A percentile compares a stretch with the other conserved stretches of the same genome.
Conservation (phyloP, 2,888 invertebrate genomes). For the Lepidocyrtoides sp. region DNA sequence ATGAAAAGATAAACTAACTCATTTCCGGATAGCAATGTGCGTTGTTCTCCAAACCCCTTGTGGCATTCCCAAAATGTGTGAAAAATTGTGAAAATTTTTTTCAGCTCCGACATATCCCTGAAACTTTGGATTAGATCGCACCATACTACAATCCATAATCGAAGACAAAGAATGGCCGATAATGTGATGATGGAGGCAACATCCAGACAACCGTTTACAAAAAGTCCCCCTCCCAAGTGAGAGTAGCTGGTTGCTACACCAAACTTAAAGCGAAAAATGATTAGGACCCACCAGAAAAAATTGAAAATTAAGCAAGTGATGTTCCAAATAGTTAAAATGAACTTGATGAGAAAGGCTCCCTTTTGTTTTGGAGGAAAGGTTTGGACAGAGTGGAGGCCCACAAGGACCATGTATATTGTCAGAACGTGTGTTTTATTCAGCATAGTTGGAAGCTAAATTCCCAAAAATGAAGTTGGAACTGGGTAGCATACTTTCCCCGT, state of each 20-base stretch:
- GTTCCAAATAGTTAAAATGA: slow-evolving; percentile 1
- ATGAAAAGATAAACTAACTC: background rate
- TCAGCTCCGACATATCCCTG: background rate
- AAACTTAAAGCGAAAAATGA: background rate
- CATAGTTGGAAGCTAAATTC: no score
- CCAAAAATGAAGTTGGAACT: no score
- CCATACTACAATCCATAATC: slow-evolving; percentile 6
- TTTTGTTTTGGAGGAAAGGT: background rate
- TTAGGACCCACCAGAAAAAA: background rate
- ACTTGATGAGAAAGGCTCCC: background rate
- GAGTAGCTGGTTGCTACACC: background rate
- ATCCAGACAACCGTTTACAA: slow-evolving; percentile 28
- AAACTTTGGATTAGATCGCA: background rate
- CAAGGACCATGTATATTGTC: background rate
- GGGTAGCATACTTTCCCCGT: no score
- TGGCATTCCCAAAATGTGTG: background rate
- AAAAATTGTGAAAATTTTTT: background rate
- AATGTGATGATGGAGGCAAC: slow-evolving; percentile 20
- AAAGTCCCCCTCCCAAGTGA: background rate
- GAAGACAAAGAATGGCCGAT: background rate
- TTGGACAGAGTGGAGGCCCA: slow-evolving; percentile 18
- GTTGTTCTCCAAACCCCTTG: background rate
- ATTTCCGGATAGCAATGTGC: background rate
- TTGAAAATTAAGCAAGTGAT: background rate
- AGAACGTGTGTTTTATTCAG: slow-evolving; percentile 28